Conservation (phyloP, 2,888 invertebrate genomes). For the Orthosia cruda region DNA sequence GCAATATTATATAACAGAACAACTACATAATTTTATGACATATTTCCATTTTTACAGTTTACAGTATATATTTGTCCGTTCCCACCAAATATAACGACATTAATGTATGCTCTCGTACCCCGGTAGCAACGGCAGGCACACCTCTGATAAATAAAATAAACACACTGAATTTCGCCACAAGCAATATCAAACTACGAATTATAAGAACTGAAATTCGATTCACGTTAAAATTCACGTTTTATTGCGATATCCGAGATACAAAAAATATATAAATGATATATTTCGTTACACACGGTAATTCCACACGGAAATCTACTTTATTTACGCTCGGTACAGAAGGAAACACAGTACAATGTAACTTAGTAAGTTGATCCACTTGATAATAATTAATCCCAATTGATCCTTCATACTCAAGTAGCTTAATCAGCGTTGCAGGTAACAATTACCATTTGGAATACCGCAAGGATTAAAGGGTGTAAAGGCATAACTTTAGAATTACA, state of each 20-base stretch:
- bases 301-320: conserved; percentile 23
- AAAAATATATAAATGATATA: conserved; percentile 51
- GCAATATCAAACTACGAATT: conserved; percentile 59
- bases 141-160: conserved; percentile 52
- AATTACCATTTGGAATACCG: conserved; percentile 40
- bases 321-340: conserved; percentile 13
- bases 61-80: conserved; percentile 6
- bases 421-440: conserved; percentile 43
- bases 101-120: conserved; percentile 29
- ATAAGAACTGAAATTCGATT: conserved; percentile 53
- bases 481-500: conserved; percentile 70
- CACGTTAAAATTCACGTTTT: conserved; percentile 50
- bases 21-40: conserved; percentile 11
- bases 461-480: conserved; percentile 53
- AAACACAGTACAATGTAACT: not conserved
- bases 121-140: conserved; percentile 3
- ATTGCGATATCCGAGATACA: conserved; percentile 35
- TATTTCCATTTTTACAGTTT: conserved; percentile 12
- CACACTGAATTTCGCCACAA: conserved; percentile 47
- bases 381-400: conserved; percentile 35
- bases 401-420: conserved; percentile 31
- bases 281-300: conserved; percentile 34
- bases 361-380: conserved; percentile 9
- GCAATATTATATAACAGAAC: not conserved
- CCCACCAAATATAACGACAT: conserved; percentile 27